Evolutionary conservation across 2,888 invertebrate species (phyloP), one percentile per base, ranked within the genome.

Genomic region (Sinhomidia bicolor): DNA sequence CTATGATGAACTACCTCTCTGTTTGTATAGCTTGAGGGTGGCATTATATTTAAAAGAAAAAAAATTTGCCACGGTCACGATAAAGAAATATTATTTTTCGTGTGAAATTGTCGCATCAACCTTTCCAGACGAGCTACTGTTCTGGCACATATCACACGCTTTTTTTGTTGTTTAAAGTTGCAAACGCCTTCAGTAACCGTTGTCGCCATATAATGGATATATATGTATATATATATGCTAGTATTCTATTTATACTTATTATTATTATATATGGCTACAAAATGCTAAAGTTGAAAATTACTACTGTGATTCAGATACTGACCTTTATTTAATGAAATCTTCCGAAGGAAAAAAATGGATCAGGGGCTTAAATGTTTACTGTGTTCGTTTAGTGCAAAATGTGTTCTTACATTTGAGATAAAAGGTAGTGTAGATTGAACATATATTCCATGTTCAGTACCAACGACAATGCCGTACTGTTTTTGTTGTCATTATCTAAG

Each of bases 21-120:
- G 36, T 7, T 36, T 36, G 36, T 7, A n/a, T n/a, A 7, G 57
- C n/a, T 0, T 20, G 20, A 17, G 57, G 6, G 10, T 57, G 20
- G 20, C 17, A 57, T n/a, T 36, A 17, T 36, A 5, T 65, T 32
- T 65, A 20, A 32, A 14, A 41, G 10, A 9, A 47, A n/a, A n/a
- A 26, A 65, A 65, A 65, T 47, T n/a, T 76, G 29, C 51, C 76
- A 76, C 76, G 76, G 76, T 76, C 76, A 29, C 17, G 76, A 76
- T 29, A 76, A 76, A 47, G 51, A 74, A 76, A 76, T 2, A 14
- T 47, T 1, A 26, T 76, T 74, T 76, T 76, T 83, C 83, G 83
- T 83, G 83, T 71, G 83, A 83, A 83, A 83, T 71, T 83, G 71
- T 74, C 71, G 36, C 83, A 71, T 71, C 7, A 51, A 74, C 54